Evolutionary conservation across 2,113 vertebrate species (phyloP), one percentile per base, ranked within the genome.

Genomic region (Ursus arctos): DNA sequence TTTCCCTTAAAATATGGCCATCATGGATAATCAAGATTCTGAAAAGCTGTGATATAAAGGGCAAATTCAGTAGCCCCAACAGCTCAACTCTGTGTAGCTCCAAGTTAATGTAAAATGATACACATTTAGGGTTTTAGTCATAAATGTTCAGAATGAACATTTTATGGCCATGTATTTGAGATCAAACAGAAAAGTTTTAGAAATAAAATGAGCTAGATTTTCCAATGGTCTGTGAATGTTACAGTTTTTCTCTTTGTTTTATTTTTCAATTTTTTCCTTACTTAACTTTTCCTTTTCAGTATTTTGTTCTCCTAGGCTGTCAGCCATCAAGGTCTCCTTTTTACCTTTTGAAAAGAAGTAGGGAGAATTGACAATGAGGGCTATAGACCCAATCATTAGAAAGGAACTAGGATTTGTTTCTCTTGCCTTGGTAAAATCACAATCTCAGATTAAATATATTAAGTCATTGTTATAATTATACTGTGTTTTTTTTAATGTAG

Each of bases 341-440:
- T n/a, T 55, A 40, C 16, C 8, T 11, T 59, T 91, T 67, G 53
- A 69, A 92, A 67, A 83, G 65, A 95, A 92, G 47, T 31, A 47
- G 51, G 40, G 8, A 15, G 43, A 81, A 13, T 28, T 53, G 71
- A 47, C 43, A 65, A 2, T 33, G 26, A 16, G 13, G 26, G 9
- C 43, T 77, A 15, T 9, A 89, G 67, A 61, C 18, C 53, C 33
- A 81, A 13, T 28, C 16, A 16, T 57, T 95, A 53, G 47, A 80
- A 65, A 74, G 59, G 24, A 95, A 59, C 14, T 61, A 65, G 69
- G 10, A 47, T 67, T 90, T 95, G 7, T 88, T 74, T 82, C 71
- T 95, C 9, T 63, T 93, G 84, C n/a, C 31, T 95, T 90, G 51
- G 51, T 91, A 94, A 97, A 95, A 88, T 49, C 55, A 80, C 67